Base-by-base conservation (phyloP, 2,113 vertebrate genomes). In the Laticauda colubrina region DNA sequence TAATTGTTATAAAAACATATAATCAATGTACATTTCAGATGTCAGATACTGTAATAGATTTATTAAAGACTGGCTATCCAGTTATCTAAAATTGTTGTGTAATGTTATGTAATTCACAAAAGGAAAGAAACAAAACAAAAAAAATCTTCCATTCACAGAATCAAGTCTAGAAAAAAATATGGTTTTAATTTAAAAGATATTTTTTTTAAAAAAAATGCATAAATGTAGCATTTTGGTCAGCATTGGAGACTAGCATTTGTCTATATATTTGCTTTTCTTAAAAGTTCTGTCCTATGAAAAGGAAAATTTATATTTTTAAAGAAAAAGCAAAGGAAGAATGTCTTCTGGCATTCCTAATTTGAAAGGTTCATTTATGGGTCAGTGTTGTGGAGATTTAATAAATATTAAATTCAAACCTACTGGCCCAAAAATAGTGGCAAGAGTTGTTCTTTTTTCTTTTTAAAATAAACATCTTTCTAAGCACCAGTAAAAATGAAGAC, bases 51-150 rank as follows among this genome's bases (percentile, higher is more conserved):
- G 97, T 97, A 97, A 97, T 81, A 97, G 96, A 98, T 97, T 98
- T 97, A 98, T 97, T 98, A 97, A 98, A 98, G 96, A 97, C 97
- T 98, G 97, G 97, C 55, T 97, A 96, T 96, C 97, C 97, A 98
- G 98, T 98, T 98, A 93, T 87, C 94, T 97, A 96, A 97, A 95
- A 97, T 87, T 96, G 95, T 97, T 98, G 97, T 98, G 97, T 97
- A 97, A 97, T 97, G 97, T 96, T 97, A 97, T 98, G 97, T 97
- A 97, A 95, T 98, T 97, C 91, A 97, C 29, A 96, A 96, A 88
- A 3, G 8, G 92, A 34, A 92, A 92, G 93, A 93, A 87, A 94
- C 86, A 93, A 89, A 39, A 75, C 86, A 69, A 48, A 96, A 94
- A 93, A 89, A 48, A 24, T 15, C 43, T 51, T 57, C 54, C 53